Evolutionary conservation across 2,888 invertebrate species (phyloP), one percentile per base, ranked within the genome.

Genomic region (Leuctra nigra): DNA sequence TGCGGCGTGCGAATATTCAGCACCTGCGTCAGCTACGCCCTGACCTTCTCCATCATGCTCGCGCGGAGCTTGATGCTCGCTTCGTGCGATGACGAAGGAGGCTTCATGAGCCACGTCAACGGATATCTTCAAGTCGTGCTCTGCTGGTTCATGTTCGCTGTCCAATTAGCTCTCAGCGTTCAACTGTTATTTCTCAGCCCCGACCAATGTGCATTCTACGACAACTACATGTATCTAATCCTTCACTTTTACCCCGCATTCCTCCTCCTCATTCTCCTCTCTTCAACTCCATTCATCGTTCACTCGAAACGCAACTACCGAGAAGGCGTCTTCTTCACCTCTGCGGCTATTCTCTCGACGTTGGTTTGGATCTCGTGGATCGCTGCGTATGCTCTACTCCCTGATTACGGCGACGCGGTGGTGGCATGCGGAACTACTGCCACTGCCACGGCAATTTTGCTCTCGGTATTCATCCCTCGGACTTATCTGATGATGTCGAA

Each of bases 71-170:
- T 86, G 4, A 79, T 86, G 70, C 68, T 86, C 47, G 81, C 83
- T 0, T 82, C 83, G 1, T 81, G 83, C 47, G 82, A 71, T 62
- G 63, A 79, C 58, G 82, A 83, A 58, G 80, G 82, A 0, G 81
- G 84, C 0, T 82, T 85, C 61, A 77, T 83, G 61, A 81, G 82
- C 3, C 86, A 86, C 65, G 78, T 86, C 7, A 82, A 84, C 61
- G 86, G 86, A 2, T 80, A 83, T 38, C 77, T 86, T 6, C 85
- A 54, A 18, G 35, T 55, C 33, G 50, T 47, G 1, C 39, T 59
- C 7, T 57, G 57, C 29, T 73, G 83, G 46, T 83, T 84, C 65
- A 81, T 83, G 66, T 76, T 78, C 33, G 74, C 78, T 38, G 67
- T 68, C n/a, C 70, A 73, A 38, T 65, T 72, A 2, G 68, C 70